These are phyloP conservation scores for Sebastes umbrosus DNA, from an alignment of 2,797 vertebrate species.

Conservation along the genomic window DNA sequence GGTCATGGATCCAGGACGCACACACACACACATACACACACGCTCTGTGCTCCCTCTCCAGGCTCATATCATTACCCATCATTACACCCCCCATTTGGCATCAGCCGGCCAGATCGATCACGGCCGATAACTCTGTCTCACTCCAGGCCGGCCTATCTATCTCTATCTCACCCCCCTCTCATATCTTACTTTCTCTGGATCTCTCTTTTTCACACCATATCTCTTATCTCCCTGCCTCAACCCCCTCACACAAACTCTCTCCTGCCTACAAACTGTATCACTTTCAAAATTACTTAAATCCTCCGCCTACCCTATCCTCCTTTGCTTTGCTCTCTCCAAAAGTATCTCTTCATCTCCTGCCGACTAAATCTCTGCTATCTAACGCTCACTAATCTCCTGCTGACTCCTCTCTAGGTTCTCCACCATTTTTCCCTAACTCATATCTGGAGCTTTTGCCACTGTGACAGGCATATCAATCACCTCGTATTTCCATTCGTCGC, in stretches of 20 bases:
- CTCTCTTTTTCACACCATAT: conserved; percentile 68
- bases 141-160: conserved; percentile 77
- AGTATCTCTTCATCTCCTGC: conserved; percentile 63
- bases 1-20: conserved; percentile 51
- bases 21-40: conserved; percentile 24
- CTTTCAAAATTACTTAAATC: conserved; percentile 74
- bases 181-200: conserved; percentile 63
- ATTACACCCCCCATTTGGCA: conserved; percentile 86
- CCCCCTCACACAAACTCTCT: conserved; percentile 64
- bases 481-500: conserved; percentile 67
- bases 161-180: conserved; percentile 73
- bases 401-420: conserved; percentile 48
- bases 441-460: conserved; percentile 46
- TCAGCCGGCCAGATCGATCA: conserved; percentile 82
- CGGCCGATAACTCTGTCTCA: conserved; percentile 80
- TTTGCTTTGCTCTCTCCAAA: conserved; percentile 53
- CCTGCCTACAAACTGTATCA: conserved; percentile 73
- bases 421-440: conserved; percentile 52
- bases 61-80: conserved; percentile 84
- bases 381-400: conserved; percentile 56
- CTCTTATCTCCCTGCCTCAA: conserved; percentile 52
- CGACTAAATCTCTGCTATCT: conserved; percentile 51
- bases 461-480: conserved; percentile 70
- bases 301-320: conserved; percentile 61
- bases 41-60: conserved; percentile 59